Evolutionary conservation across 2,113 vertebrate genomes (phyloP).

Genomic region (Bothrops jararaca): DNA sequence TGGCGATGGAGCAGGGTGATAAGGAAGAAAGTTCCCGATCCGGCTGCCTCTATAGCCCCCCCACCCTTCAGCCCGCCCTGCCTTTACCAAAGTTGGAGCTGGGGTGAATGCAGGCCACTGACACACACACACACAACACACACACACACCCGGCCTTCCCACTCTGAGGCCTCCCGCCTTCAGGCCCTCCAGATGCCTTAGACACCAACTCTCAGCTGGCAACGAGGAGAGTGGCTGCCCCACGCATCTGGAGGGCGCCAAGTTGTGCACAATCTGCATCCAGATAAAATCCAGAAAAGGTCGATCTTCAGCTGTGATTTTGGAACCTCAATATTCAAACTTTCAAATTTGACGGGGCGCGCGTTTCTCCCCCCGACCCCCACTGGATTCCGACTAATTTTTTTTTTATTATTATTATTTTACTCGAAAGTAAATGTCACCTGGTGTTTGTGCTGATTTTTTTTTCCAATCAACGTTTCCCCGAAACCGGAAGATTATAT

Average conservation of each 20-base stretch:
- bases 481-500: neutral
- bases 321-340: neutral
- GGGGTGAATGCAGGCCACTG: too few species aligned
- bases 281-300: neutral
- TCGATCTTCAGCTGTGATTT: neutral
- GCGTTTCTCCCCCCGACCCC: neutral
- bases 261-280: neutral
- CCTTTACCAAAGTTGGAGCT: neutral
- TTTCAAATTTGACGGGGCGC: neutral
- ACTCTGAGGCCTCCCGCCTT: neutral
- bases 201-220: neutral
- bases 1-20: neutral
- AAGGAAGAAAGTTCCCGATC: too few species aligned
- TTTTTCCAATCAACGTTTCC: neutral
- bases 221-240: neutral
- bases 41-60: neutral
- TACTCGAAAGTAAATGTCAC: neutral
- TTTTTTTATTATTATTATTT: too few species aligned
- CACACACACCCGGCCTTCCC: neutral
- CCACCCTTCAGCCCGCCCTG: fast-evolving
- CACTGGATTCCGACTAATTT: neutral
- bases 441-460: neutral
- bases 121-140: too few species aligned
- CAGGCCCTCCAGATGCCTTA: neutral
- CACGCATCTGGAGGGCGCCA: neutral